Base-by-base conservation (phyloP, 2,888 invertebrate species). In the Eueremaeus valkanovi region DNA sequence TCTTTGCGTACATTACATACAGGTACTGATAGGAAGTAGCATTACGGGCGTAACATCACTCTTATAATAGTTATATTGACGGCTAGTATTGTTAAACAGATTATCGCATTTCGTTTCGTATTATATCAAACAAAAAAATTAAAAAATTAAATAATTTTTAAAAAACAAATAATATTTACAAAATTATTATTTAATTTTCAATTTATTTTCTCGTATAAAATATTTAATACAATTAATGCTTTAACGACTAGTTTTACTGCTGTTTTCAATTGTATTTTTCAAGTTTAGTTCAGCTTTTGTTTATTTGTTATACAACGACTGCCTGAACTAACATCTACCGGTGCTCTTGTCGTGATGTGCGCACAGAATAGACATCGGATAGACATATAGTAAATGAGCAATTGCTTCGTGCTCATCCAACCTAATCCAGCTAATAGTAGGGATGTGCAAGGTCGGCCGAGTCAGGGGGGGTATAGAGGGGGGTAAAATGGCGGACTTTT, bases 341-440 rank as follows among this genome's bases (percentile, higher is more conserved):
- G 55, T 55, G 55, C 55, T 55, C 55, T 55, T 55, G 13, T 21
- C 55, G 55, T 55, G 55, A 55, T 55, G 55, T 55, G 13, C 55
- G 55, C 55, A 55, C 24, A 55, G 18, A 55, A 24, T 27, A 55
- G 21, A 55, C 24, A 55, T 55, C 18, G 21, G 13, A 55, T 55
- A n/a, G n/a, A n/a, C n/a, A 16, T 55, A 55, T 9, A 21, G 55
- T 55, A 9, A 55, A 55, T 45, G n/a, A n/a, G 45, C 45, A 45
- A 45, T 45, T 21, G 55, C 55, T 21, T 55, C 21, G 55, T 55
- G 55, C 55, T 55, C 55, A 55, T 55, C 55, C 24, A 55, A 55
- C 55, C 55, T 55, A 24, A 55, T 55, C 55, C 55, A 55, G 21
- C 55, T 55, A 55, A 55, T 55, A 24, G 55, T 55, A n/a, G n/a